Percentiles rank a stretch among this genome's conserved stretches.
Conservation (phyloP, 1,140 invertebrate species). For the Drosophila virilis region DNA sequence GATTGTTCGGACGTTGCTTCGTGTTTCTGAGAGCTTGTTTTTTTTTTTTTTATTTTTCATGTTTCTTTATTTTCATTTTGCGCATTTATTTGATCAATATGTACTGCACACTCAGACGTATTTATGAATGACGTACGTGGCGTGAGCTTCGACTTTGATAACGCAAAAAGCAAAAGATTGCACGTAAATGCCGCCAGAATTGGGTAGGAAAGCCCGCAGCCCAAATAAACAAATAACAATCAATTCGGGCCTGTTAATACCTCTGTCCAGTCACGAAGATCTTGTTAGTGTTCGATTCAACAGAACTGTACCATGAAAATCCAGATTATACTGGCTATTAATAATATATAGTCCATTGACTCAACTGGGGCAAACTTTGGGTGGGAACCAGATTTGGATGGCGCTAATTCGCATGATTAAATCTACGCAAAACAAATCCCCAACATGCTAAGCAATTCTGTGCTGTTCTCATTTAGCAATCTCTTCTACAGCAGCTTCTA, state of each 20-base stretch:
- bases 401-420: conserved; percentile 61
- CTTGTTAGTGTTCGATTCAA: conserved; percentile 16
- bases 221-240: neutral
- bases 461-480: conserved; percentile 61
- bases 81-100: conserved; percentile 58
- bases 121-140: conserved; percentile 27
- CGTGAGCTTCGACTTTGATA: conserved; percentile 7
- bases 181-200: neutral
- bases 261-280: conserved; percentile 10
- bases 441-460: conserved; percentile 58
- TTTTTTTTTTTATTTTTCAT: conserved; percentile 34
- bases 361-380: conserved; percentile 3
- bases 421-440: conserved; percentile 22
- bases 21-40: conserved; percentile 20
- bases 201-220: conserved; percentile 8
- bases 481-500: neutral
- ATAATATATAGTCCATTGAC: conserved; percentile 7
- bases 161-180: conserved; percentile 3
- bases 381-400: conserved; percentile 44
- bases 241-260: no score
- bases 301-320: neutral
- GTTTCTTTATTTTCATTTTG: conserved; percentile 21
- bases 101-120: conserved; percentile 39
- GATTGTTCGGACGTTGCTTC: conserved; percentile 65
- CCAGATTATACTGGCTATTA: conserved; percentile 9